Evolutionary conservation across 2,797 vertebrate species (phyloP), one percentile per base, ranked within the genome.

Genomic region (Onychomys leucogaster): DNA sequence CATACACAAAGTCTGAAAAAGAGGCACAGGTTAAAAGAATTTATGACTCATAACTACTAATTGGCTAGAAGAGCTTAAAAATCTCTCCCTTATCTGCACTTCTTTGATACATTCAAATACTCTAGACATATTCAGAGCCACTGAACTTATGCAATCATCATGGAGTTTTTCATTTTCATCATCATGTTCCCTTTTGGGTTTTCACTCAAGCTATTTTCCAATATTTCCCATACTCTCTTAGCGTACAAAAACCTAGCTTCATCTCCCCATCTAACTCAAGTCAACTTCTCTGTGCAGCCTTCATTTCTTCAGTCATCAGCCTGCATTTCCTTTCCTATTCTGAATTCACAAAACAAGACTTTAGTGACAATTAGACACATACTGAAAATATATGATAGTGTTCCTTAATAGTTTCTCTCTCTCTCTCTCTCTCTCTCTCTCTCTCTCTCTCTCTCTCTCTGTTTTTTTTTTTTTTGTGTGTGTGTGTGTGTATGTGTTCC

Each of bases 31-130:
- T 46, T 84, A 84, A 34, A 43, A 49, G 12, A 6, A n/a, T 71
- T 78, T 78, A 52, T 55, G 37, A 89, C 13, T 94, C 95, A 85
- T n/a, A 16, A 17, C 32, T 65, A 29, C 13, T 57, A n/a, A 83
- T 25, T 91, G 34, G 1, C 0, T 91, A 37, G 92, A 29, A 83
- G 84, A 71, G 13, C n/a, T 77, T 85, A 61, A 87, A 67, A 82
- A 23, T 69, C 5, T 29, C 1, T 93, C 0, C 43, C 6, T 59
- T 90, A 32, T 25, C 75, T 63, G 27, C 63, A 67, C 29, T 82
- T 76, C 43, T 85, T 77, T 91, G 32, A 57, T 75, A 55, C 13
- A 11, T 9, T 43, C 75, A 41, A 75, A 73, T 81, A 2, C 37
- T 91, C 55, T 84, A 46, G 21, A 32, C n/a, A 14, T 91, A 69